Base-by-base conservation (phyloP, 2,797 vertebrate species). In the Enteromius thamalakanensis region DNA sequence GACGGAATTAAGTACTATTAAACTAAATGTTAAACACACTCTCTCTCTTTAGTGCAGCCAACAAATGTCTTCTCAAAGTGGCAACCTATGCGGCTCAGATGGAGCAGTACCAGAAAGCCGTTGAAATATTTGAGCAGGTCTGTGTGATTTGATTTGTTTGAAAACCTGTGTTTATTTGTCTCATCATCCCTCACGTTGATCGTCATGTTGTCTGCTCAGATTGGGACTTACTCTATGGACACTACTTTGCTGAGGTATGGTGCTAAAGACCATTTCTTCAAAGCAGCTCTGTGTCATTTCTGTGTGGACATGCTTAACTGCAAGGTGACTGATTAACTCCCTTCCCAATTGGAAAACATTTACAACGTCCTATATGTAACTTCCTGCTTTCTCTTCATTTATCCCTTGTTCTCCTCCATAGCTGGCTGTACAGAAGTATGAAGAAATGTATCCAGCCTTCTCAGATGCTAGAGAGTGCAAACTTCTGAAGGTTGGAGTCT, bases 221-320 rank as follows among this genome's bases (percentile, higher is more conserved):
- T 96, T 55, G 95, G 94, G 40, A 94, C 93, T 49, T 95, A 87
- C 0, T 94, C 94, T 4, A 96, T 96, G 95, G 95, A 96, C 87
- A 95, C 93, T 67, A 93, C 94, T 1, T 91, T 96, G 58, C 91
- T 96, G 78, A 96, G 94, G 87, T 96, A 95, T 85, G 95, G 95
- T 0, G 95, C 95, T 34, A 95, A 95, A 85, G 95, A 96, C 37
- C 93, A 96, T 81, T 96, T 96, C 92, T 96, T 96, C 88, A 96
- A 94, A 89, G 95, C 95, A 0, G 89, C 90, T 11, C 93, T 96
- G 23, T 96, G 95, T 88, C 95, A 96, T 85, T 96, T 96, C 90
- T 96, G 95, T 86, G 93, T 96, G 1, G 95, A 96, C 85, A 94
- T 95, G 93, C 93, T 95, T 51, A 96, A 96, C 0, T 94, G 95